These are phyloP conservation scores for Petrocephalus zakoni DNA, from an alignment of 2,113 vertebrate species.

Conservation along the genomic window DNA sequence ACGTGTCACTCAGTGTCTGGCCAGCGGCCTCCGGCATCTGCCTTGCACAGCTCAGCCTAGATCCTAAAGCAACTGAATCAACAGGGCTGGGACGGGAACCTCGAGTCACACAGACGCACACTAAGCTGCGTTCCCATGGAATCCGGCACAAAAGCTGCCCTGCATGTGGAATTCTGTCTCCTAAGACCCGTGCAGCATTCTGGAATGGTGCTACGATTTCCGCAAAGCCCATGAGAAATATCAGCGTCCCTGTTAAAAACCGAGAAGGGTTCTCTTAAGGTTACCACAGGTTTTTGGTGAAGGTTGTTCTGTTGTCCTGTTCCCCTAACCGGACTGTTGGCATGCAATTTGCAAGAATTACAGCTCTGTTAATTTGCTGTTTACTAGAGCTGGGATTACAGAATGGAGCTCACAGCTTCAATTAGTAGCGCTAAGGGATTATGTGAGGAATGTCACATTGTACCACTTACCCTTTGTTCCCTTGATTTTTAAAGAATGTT, in stretches of 20 bases:
- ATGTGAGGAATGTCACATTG: conserved; percentile 32
- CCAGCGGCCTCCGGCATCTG: neutral
- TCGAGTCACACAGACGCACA: conserved; percentile 47
- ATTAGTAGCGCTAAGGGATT: conserved; percentile 45
- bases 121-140: conserved; percentile 6
- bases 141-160: conserved; percentile 29
- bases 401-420: conserved; percentile 38
- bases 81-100: conserved; percentile 31
- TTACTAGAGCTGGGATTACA: conserved; percentile 50
- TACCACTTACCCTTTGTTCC: conserved; percentile 39
- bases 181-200: neutral
- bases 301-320: neutral
- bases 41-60: conserved; percentile 36
- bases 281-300: neutral
- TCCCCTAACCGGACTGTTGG: conserved; percentile 21
- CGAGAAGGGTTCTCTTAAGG: neutral
- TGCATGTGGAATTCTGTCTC: conserved; percentile 30
- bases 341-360: conserved; percentile 45
- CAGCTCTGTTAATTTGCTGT: conserved; percentile 42
- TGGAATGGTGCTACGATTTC: neutral
- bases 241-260: neutral
- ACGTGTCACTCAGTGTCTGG: neutral
- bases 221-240: neutral
- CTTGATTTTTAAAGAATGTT: conserved; percentile 5
- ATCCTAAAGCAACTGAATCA: conserved; percentile 39